These are phyloP conservation scores for Budorcas taxicolor DNA, from an alignment of 2,113 vertebrate genomes.

Conservation along the genomic window DNA sequence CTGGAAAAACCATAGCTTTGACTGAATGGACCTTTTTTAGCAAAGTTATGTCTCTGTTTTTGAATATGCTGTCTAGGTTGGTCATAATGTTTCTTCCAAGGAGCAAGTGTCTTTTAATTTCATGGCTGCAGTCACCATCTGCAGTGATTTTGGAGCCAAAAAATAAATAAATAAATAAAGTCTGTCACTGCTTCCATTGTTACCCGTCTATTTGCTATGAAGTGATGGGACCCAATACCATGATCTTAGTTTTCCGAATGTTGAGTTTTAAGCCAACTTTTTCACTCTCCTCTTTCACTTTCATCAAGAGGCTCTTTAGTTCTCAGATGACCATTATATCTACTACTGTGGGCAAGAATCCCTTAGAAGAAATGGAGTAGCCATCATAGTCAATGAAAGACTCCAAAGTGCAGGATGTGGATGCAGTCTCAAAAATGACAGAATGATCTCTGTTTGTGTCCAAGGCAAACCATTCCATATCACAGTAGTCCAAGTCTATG, in stretches of 20 bases:
- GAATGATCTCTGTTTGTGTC: not conserved
- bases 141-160: not conserved
- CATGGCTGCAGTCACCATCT: not conserved
- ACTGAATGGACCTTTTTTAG: not conserved
- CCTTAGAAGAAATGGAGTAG: not conserved
- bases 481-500: not conserved
- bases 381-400: not conserved
- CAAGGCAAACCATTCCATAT: not conserved
- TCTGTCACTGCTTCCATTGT: not conserved
- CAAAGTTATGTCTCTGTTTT: not conserved
- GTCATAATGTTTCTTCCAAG: not conserved
- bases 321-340: not conserved
- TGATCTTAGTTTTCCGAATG: not conserved
- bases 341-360: not conserved
- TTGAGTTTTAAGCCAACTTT: not conserved
- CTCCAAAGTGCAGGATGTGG: not conserved
- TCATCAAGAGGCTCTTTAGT: not conserved
- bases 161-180: not conserved
- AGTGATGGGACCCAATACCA: not conserved
- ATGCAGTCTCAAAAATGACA: not conserved
- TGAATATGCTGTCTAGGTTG: not conserved
- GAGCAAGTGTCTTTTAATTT: not conserved
- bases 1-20: not conserved
- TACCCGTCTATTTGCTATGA: not conserved
- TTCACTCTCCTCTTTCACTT: not conserved